Base-by-base conservation (phyloP, 2,797 vertebrate species). In the Smutsia gigantea region DNA sequence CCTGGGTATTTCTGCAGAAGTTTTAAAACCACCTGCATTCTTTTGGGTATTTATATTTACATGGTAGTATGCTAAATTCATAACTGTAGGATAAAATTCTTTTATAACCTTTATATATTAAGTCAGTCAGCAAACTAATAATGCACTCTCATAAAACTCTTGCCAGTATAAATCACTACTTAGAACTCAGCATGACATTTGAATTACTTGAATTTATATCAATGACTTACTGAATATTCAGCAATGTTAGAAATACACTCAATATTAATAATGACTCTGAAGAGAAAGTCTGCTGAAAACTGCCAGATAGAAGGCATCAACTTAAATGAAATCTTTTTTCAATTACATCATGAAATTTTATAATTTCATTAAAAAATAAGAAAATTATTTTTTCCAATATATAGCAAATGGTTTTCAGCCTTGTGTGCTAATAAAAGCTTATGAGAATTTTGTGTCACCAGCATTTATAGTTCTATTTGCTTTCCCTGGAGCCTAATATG, bases 101-200 rank as follows among this genome's bases (percentile, higher is more conserved):
- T 97, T 97, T 97, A 97, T 90, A 97, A 96, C 96, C 96, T 96
- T 97, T 96, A 86, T 92, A 93, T 94, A 98, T 97, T 95, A 97
- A 96, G 29, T 93, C 87, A 96, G 92, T 4, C 17, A 97, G 94
- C 93, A 97, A 98, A 97, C 13, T 63, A 98, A 68, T 75, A 91
- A 90, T n/a, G 15, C 13, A 93, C 27, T 88, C 71, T 69, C 96
- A 83, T 95, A 98, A 97, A 98, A 95, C 25, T 55, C 64, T 96
- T 93, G 59, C 53, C 53, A 92, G 18, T 39, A 17, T 94, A 97
- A 98, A 90, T 92, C 89, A 91, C 96, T 94, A 78, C 95, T 83
- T 53, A 95, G 97, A 98, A 97, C 66, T 93, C 93, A 88, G 55
- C 49, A 13, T 95, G 39, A 95, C 88, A 96, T 37, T 19, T 96